Base-by-base conservation (phyloP, 2,113 vertebrate genomes). In the Pipra filicauda region DNA sequence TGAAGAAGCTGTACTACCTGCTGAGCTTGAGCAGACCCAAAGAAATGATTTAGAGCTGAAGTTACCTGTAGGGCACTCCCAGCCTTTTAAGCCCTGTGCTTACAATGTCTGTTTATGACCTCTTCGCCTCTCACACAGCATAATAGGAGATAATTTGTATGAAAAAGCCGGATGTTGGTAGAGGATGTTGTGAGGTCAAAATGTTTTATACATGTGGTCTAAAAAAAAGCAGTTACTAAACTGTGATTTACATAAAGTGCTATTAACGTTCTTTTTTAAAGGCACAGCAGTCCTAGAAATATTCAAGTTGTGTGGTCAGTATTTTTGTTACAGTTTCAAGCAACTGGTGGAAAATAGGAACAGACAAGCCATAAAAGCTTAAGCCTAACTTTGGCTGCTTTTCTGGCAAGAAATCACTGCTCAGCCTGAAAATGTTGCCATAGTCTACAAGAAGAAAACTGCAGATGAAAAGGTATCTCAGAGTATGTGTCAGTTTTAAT, bases 281-380 rank as follows among this genome's bases (percentile, higher is more conserved):
- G 64, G 33, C 51, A 88, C 9, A 88, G 48, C 10, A 88, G 30
- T 77, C 69, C 66, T 66, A 95, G 79, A 93, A 95, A 76, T 74
- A 77, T 64, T 95, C 90, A 77, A 71, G 35, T 33, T 96, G 92
- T 82, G 95, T 94, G 95, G 94, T 93, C 93, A 90, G 55, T 83
- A 83, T 77, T 91, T 96, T 91, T 80, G 27, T 89, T 94, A 82
- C 46, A 52, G 46, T 55, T 81, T 94, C 43, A 74, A 91, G 67
- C 33, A 91, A 89, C 37, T 87, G 37, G 66, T 88, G 41, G 89
- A 91, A 91, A 96, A 96, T 59, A 91, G 78, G 64, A 96, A 67
- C 64, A 85, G 88, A 91, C 85, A 94, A 86, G 54, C 59, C 78
- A 88, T 80, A 71, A 93, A 93, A 95, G 58, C 79, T 74, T 74